phyloP scores from a whole-genome alignment of 2,797 vertebrate genomes.

The Rallus crepitans region DNA sequence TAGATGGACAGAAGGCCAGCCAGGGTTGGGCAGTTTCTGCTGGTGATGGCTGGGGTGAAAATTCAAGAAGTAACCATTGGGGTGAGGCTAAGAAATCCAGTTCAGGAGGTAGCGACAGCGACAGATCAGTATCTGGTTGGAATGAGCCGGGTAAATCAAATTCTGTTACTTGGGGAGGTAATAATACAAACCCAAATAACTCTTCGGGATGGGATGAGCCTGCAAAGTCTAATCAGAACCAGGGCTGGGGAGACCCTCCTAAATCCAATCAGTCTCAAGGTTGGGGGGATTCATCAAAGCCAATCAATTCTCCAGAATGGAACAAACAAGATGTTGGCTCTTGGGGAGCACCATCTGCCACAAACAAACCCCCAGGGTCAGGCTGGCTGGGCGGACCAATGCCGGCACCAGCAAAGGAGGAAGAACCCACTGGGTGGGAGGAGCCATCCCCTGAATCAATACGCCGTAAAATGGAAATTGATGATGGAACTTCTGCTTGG shows the following conservation, averaged over 20 bases:
- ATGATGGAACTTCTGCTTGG: slow-evolving; percentile 97
- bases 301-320: slow-evolving; percentile 86
- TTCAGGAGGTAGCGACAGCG: slow-evolving; percentile 91
- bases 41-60: slow-evolving; percentile 86
- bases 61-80: slow-evolving; percentile 89
- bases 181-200: slow-evolving; percentile 83
- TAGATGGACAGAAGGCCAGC: slow-evolving; percentile 77
- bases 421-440: slow-evolving; percentile 92
- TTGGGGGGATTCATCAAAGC: slow-evolving; percentile 87
- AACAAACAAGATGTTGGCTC: slow-evolving; percentile 86
- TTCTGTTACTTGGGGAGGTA: slow-evolving; percentile 84
- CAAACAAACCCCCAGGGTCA: slow-evolving; percentile 83
- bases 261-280: slow-evolving; percentile 86
- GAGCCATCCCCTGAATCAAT: slow-evolving; percentile 96
- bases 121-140: slow-evolving; percentile 93
- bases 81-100: slow-evolving; percentile 88
- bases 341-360: slow-evolving; percentile 81
- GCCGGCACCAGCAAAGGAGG: slow-evolving; percentile 86
- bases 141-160: slow-evolving; percentile 86
- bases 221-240: slow-evolving; percentile 86
- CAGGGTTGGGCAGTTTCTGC: slow-evolving; percentile 81
- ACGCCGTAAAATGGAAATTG: slow-evolving; percentile 95
- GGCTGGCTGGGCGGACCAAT: slow-evolving; percentile 93
- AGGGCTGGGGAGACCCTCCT: slow-evolving; percentile 88
- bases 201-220: slow-evolving; percentile 89